phyloP scores from a whole-genome alignment of 2,888 invertebrate genomes.

The Pyralis farinalis region DNA sequence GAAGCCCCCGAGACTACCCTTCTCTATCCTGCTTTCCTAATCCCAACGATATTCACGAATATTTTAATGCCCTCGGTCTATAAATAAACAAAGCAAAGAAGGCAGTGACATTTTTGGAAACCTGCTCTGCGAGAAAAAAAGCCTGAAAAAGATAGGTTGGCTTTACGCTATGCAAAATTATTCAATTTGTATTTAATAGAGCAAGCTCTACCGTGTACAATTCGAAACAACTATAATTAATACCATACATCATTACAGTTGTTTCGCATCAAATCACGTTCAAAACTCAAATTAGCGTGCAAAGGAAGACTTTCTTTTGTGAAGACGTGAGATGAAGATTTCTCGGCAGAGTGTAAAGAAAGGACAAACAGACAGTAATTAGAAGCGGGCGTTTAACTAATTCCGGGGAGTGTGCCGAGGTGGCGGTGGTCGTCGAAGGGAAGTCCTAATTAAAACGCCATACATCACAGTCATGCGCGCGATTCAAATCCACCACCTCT shows the following conservation, averaged over 20 bases:
- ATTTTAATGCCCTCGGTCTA: neutral
- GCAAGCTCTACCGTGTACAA: too few relatives aligned
- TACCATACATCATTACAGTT: too few relatives aligned
- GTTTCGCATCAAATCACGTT: too few relatives aligned
- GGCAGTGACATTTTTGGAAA: too few relatives aligned
- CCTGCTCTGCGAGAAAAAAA: too few relatives aligned
- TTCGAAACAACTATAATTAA: too few relatives aligned
- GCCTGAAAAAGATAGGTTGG: too few relatives aligned
- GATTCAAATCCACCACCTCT: conserved; percentile 42
- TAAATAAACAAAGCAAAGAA: too few relatives aligned
- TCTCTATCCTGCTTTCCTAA: conserved; percentile 18
- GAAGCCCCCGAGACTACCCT: conserved; percentile 27
- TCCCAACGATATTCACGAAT: neutral
- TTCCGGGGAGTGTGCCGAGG: conserved; percentile 10
- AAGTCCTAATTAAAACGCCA: conserved; percentile 75
- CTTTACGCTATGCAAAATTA: too few relatives aligned
- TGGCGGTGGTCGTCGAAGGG: conserved; percentile 29
- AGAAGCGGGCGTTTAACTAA: conserved; percentile 14
- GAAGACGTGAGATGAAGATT: neutral
- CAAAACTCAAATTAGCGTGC: too few relatives aligned
- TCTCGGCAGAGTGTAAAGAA: neutral
- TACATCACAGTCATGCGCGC: conserved; percentile 56
- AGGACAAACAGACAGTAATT: conserved; percentile 11
- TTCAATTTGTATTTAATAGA: too few relatives aligned
- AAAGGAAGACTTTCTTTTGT: neutral